Base-by-base conservation (phyloP, 2,888 invertebrate species). In the Amphimallon solstitiale region DNA sequence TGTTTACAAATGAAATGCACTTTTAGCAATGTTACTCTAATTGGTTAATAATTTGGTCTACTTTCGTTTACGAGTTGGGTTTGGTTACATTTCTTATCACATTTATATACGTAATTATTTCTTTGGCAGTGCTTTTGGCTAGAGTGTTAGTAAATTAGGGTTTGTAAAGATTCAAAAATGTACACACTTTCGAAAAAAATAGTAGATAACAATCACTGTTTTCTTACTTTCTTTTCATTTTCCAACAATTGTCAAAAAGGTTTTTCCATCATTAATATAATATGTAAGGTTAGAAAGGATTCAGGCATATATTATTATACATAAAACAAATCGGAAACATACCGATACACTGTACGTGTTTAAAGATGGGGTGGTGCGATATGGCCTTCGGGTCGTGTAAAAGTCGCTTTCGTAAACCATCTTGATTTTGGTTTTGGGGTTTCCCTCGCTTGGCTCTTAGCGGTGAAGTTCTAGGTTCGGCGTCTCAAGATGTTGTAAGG, bases 341-440 rank as follows among this genome's bases (percentile, higher is more conserved):
- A 93, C 92, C 91, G 93, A 92, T 83, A 91, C 88, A 82, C 89
- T 90, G 86, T 91, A 91, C 79, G 90, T 89, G 76, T 90, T 87
- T 71, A 86, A 82, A 72, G 86, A 85, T 71, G 88, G 84, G 68
- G 90, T 90, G 84, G 92, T 85, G 83, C 90, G 87, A 82, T 90
- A 91, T 74, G 92, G 91, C 85, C 94, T 90, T 85, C 94, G 91
- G 84, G 92, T 92, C 80, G 94, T 93, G 85, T 93, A 92, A 86
- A 93, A 94, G 86, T 94, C 94, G 88, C 92, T 92, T 87, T 93
- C 93, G 91, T 94, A 94, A 86, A 94, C 94, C 94, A 94, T 94
- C 84, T 65, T 45, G 56, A 43, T 19, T 12, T 37, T 40, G 40
- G 17, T 37, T 46, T 52, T 17, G 35, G 63, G 52, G n/a, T 60